A percentile compares a stretch with the other conserved stretches of the same genome.
Conservation (phyloP, 2,113 vertebrate species). For the Oceanodroma tethys region DNA sequence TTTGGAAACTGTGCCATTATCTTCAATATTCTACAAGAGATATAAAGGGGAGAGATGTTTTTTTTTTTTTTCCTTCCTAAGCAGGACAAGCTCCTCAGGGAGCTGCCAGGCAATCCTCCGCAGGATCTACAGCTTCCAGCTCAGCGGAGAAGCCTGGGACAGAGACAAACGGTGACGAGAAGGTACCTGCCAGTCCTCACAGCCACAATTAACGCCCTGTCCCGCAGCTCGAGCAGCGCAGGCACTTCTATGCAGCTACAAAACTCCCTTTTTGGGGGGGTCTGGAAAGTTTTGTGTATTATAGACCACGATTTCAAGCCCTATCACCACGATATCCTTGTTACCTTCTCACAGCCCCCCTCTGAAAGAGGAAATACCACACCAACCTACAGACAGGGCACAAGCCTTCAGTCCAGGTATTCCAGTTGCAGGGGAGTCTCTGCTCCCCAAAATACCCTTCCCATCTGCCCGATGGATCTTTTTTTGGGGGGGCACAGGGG, state of each 20-base stretch:
- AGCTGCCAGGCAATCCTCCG: background rate
- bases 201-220: background rate
- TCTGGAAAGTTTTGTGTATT: background rate
- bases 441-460: background rate
- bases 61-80: background rate
- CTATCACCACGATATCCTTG: background rate
- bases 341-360: background rate
- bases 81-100: background rate
- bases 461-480: background rate
- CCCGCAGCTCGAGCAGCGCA: background rate
- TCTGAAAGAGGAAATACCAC: background rate
- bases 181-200: background rate
- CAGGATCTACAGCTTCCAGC: background rate
- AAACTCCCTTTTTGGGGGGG: accelerated
- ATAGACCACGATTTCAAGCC: background rate
- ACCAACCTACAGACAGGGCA: background rate
- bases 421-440: background rate
- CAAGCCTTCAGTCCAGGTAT: too few species aligned
- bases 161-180: accelerated
- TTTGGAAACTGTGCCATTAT: background rate
- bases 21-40: background rate
- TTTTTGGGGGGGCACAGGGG: too few species aligned
- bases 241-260: background rate
- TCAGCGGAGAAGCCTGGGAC: background rate
- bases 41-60: background rate